Evolutionary conservation across 1,140 invertebrate species (phyloP).

Genomic region (Stenopsyche tienmushanensis): DNA sequence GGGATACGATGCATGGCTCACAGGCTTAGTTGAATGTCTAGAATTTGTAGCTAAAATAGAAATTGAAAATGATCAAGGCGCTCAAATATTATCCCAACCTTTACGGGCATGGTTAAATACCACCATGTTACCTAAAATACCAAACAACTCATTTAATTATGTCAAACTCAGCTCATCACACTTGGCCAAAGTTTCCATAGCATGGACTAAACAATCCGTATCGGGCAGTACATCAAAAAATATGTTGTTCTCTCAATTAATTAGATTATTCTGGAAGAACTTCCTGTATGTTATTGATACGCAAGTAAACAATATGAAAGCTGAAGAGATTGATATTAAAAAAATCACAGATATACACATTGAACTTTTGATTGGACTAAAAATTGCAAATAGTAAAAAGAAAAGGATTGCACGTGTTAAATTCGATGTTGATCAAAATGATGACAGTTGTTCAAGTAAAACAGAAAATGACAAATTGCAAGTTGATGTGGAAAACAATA

Average conservation of each 20-base stretch:
- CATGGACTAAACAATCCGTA: constrained; percentile 37
- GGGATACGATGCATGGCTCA: constrained; percentile 62
- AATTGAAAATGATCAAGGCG: constrained; percentile 45
- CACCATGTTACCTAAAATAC: constrained; percentile 21
- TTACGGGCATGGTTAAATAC: constrained; percentile 30
- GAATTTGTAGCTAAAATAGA: constrained; percentile 59
- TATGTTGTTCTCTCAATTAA: constrained; percentile 50
- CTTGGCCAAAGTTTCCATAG: constrained; percentile 23
- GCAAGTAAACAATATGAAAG: constrained; percentile 43
- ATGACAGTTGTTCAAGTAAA: not conserved
- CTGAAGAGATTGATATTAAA: constrained; percentile 40
- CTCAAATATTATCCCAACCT: constrained; percentile 21
- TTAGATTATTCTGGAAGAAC: constrained; percentile 58
- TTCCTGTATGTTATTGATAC: constrained; percentile 51
- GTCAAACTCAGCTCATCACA: constrained; percentile 26
- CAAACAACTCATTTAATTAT: constrained; percentile 30
- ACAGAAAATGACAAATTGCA: not conserved
- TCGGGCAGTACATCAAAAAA: constrained; percentile 39
- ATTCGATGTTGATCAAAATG: constrained; percentile 40
- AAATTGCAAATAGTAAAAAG: constrained; percentile 40
- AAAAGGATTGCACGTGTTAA: constrained; percentile 45
- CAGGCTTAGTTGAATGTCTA: constrained; percentile 70
- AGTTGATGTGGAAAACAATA: too few species aligned
- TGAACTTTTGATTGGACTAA: constrained; percentile 45
- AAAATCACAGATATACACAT: constrained; percentile 42